Evolutionary conservation across 1,140 invertebrate species (phyloP).

Genomic region (Andrena cerasifolii): DNA sequence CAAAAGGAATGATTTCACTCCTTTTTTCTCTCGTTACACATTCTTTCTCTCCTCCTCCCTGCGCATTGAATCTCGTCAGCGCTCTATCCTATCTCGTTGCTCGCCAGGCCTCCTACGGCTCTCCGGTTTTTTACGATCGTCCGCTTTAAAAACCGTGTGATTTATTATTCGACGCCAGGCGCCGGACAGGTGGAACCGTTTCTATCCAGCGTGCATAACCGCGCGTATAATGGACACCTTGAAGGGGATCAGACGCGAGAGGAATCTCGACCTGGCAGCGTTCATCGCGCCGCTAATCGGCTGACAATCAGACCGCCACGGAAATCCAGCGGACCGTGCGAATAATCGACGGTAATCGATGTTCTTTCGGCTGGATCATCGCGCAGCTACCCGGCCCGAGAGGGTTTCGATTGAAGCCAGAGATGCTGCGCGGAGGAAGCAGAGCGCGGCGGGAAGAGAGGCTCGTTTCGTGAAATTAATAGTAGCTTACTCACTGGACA

Average conservation of each 20-base stretch:
- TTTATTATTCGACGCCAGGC: slow-evolving; percentile 59
- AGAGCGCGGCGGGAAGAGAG: neutral
- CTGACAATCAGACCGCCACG: slow-evolving; percentile 51
- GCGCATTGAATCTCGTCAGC: neutral
- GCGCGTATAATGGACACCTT: slow-evolving; percentile 54
- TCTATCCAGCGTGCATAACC: slow-evolving; percentile 36
- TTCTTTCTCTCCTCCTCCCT: neutral
- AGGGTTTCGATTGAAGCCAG: slow-evolving; percentile 7
- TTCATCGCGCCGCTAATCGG: slow-evolving; percentile 51
- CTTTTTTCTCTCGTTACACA: slow-evolving; percentile 7
- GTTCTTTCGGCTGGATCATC: slow-evolving; percentile 16
- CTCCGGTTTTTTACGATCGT: slow-evolving; percentile 28
- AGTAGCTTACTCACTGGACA: slow-evolving; percentile 37
- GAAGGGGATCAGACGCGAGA: slow-evolving; percentile 41
- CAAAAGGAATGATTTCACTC: slow-evolving; percentile 16
- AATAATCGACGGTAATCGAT: slow-evolving; percentile 46
- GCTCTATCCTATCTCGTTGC: slow-evolving; percentile 22
- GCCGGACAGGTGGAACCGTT: slow-evolving; percentile 67
- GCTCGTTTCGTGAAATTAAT: slow-evolving; percentile 51
- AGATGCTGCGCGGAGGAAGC: neutral
- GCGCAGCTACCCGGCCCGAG: neutral
- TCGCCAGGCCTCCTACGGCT: slow-evolving; percentile 37
- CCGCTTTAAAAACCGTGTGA: slow-evolving; percentile 62
- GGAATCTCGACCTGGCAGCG: slow-evolving; percentile 42
- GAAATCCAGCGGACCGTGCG: slow-evolving; percentile 35